Evolutionary conservation across 2,797 vertebrate genomes (phyloP).

Genomic region (Triplophysa yarkandensis): DNA sequence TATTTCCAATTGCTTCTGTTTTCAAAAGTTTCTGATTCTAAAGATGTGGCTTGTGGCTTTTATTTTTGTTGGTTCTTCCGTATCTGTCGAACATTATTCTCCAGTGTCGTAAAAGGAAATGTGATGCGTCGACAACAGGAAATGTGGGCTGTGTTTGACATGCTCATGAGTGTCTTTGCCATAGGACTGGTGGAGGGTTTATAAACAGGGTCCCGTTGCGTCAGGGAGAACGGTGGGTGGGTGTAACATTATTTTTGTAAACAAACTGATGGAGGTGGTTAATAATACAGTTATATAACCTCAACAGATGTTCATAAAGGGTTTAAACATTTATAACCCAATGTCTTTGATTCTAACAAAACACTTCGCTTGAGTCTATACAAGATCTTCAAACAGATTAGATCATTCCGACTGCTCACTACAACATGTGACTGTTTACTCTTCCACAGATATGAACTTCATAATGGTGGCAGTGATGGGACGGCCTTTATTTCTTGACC

Average conservation of each 20-base stretch:
- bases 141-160: constrained; percentile 33
- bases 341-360: no score
- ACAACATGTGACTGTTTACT: constrained; percentile 33
- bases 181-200: neutral
- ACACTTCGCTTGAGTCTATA: neutral
- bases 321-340: no score
- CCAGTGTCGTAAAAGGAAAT: constrained; percentile 42
- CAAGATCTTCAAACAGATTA: neutral
- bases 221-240: constrained; percentile 12
- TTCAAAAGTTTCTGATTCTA: neutral
- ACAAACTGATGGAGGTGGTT: neutral
- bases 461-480: constrained; percentile 29
- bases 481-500: constrained; percentile 28
- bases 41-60: constrained; percentile 9
- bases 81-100: constrained; percentile 26
- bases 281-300: neutral
- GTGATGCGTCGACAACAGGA: constrained; percentile 44
- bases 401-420: neutral
- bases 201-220: constrained; percentile 32
- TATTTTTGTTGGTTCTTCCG: neutral
- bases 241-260: neutral
- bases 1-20: neutral
- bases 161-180: constrained; percentile 20
- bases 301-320: neutral
- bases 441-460: constrained; percentile 10